Base-by-base conservation (phyloP, 2,888 invertebrate genomes). In the Megaustenia siamemsis region DNA sequence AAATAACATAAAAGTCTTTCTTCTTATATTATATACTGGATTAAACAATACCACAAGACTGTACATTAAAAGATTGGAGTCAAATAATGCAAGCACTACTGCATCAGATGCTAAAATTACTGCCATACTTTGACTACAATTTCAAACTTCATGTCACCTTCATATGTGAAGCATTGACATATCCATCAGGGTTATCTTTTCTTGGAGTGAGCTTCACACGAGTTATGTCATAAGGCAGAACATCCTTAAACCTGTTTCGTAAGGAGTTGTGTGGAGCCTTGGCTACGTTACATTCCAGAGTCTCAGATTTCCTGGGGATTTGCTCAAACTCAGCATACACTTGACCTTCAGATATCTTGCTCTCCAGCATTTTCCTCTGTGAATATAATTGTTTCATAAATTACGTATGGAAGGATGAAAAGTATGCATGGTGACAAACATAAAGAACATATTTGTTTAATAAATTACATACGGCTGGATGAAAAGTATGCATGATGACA, bases 151-250 rank as follows among this genome's bases (percentile, higher is more conserved):
- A 1, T 24, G 53, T 53, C 63, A 97, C 97, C 90, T 97, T 97
- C 87, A 98, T 96, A 92, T 97, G 97, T 3, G 97, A 98, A 1
- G 98, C 98, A 95, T 98, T 98, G 89, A 98, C 97, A 91, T 98
- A 98, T 24, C 98, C 98, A 91, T 96, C 96, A 82, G 96, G 96
- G 94, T 98, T 98, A 89, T 96, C 96, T 91, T 96, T 96, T 18
- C 96, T 96, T 10, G 98, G 97, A n/a, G 96, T 96, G 38, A 98
- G 94, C 86, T 96, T 95, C 56, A 98, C 96, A 79, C 98, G 94
- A 93, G 97, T 98, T 92, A 97, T 97, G 92, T 97, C 98, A 93
- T 98, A 98, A 0, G 98, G 98, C 88, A 98, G 95, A 89, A 97
- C 96, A 93, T 97, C 96, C 86, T 95, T 95, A 92, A 96, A 96